A percentile compares a stretch with the other conserved stretches of the same genome.
These are phyloP conservation scores for Onthophagus taurus DNA, from an alignment of 1,140 invertebrate genomes.

Conservation along the genomic window DNA sequence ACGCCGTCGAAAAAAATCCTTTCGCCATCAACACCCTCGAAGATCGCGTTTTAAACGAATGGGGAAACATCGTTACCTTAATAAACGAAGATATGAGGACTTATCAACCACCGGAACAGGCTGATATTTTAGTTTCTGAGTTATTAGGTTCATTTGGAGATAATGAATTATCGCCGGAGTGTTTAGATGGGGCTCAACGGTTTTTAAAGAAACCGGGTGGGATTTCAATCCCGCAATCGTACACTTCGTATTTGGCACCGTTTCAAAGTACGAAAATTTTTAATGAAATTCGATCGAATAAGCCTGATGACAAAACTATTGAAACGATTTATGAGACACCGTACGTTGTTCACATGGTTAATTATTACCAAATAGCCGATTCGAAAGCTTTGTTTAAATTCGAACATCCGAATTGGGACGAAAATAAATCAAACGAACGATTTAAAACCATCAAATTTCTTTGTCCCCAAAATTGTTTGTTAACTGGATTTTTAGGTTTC, in stretches of 20 bases:
- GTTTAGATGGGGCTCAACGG: constrained; percentile 87
- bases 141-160: constrained; percentile 94
- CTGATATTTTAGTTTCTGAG: constrained; percentile 96
- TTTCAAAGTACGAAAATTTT: constrained; percentile 70
- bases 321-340: constrained; percentile 58
- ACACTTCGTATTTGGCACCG: constrained; percentile 86
- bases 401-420: constrained; percentile 68
- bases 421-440: constrained; percentile 65
- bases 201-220: constrained; percentile 76
- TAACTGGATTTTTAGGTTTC: constrained; percentile 93
- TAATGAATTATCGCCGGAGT: constrained; percentile 98
- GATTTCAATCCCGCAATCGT: constrained; percentile 84
- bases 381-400: constrained; percentile 81
- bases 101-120: constrained; percentile 69
- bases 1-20: constrained; percentile 97
- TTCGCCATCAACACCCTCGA: constrained; percentile 88
- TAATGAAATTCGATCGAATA: constrained; percentile 50
- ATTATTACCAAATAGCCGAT: constrained; percentile 72
- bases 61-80: constrained; percentile 62
- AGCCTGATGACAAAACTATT: constrained; percentile 29
- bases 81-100: constrained; percentile 88
- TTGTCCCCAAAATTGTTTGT: constrained; percentile 60
- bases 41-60: constrained; percentile 70
- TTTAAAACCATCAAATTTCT: constrained; percentile 61
- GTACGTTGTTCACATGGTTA: constrained; percentile 89